Evolutionary conservation across 1,140 invertebrate species (phyloP), one percentile per base, ranked within the genome.

Genomic region (Panagrolaimus sp.): DNA sequence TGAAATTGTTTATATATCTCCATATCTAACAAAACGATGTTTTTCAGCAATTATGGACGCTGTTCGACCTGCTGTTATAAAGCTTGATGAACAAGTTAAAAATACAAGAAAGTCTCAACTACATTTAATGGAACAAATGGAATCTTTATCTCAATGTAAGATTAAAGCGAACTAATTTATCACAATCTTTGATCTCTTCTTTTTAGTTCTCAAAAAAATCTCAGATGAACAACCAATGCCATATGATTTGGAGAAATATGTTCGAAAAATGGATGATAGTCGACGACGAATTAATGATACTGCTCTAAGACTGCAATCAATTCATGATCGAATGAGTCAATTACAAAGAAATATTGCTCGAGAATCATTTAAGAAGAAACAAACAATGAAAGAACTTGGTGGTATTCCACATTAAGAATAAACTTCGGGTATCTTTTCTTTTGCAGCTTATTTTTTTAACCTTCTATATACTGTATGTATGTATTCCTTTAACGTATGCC

Each of bases 71-170:
- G 70, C 74, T 14, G 65, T 75, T n/a, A 48, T 16, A 13, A 68
- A 65, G 42, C 43, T 76, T 42, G 74, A 76, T 63, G 68, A 69
- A 38, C 74, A 76, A 62, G 77, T 76, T 9, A 78, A 78, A 46
- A 65, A 73, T 45, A 76, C 74, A 13, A 51, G 74, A 3, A 78
- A 79, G 42, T 72, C 73, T 63, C 74, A 76, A 67, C 7, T 79
- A 23, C 9, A 25, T 27, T 65, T 76, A 51, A 65, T 64, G 38
- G 65, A 66, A 0, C 44, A 76, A 42, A 76, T 76, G 27, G 63
- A 75, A 43, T 20, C 64, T 42, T n/a, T 79, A 7, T 78, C 74
- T 11, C 16, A 53, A 48, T 69, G 74, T 76, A 63, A 45, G 67
- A 66, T 62, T n/a, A n/a, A n/a, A 43, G 11, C 13, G 27, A 20